A percentile compares a stretch with the other conserved stretches of the same genome.
Evolutionary conservation across 2,797 vertebrate genomes (phyloP).

Genomic region (Nyctibius grandis): DNA sequence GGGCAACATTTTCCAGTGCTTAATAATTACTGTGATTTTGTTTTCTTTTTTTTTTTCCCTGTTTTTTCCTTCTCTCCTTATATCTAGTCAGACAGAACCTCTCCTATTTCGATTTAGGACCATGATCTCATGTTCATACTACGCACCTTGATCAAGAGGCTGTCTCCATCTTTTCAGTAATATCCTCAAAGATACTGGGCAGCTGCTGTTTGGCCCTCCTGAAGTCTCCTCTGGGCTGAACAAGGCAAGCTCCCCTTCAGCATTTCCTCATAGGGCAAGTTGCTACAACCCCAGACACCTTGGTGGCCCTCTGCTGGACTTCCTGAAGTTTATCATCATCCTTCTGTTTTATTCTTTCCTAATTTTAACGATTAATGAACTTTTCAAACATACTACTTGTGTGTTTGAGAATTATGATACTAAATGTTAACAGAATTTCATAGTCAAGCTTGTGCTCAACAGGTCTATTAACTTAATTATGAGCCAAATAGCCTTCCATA

Average conservation of each 20-base stretch:
- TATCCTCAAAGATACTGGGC: background rate
- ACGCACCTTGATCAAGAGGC: background rate
- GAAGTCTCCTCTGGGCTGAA: background rate
- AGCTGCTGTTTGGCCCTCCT: background rate
- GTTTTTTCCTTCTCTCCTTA: background rate
- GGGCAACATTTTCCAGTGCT: background rate
- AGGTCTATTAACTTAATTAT: background rate
- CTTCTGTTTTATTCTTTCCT: background rate
- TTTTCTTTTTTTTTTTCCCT: background rate
- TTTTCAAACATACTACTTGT: background rate
- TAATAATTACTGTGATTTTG: background rate
- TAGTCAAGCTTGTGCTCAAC: background rate
- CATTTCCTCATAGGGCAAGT: background rate
- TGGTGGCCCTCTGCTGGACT: background rate
- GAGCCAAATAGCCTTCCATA: background rate
- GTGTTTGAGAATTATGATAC: background rate
- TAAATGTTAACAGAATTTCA: background rate
- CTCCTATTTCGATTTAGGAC: background rate
- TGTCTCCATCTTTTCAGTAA: background rate
- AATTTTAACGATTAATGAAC: background rate
- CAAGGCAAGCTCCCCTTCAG: background rate
- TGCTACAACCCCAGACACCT: background rate
- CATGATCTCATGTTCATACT: background rate
- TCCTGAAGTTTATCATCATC: background rate
- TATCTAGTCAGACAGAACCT: background rate